Evolutionary conservation across 2,797 vertebrate genomes (phyloP), one percentile per base, ranked within the genome.

Genomic region (Epinephelus malabaricus): DNA sequence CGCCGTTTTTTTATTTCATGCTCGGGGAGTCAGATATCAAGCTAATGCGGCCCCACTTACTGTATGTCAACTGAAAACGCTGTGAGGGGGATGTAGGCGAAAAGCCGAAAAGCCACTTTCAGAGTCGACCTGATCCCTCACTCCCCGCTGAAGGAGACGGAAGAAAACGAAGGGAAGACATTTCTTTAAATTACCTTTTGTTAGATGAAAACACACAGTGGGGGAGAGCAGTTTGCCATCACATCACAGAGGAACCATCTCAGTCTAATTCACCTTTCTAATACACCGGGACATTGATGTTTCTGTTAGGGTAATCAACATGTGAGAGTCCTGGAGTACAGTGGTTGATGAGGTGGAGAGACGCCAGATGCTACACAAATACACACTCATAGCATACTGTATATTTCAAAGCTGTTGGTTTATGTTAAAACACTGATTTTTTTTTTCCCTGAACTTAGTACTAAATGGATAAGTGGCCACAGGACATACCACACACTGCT

Each of bases 1-100:
- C 65, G 15, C 49, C 65, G 2, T 77, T 84, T 89, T 60, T 84
- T 85, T 89, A 91, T 92, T 94, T 93, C 89, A 92, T 90, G 92
- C 92, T 88, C 66, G 14, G 69, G 54, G 79, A 76, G 83, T 71
- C 86, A 49, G 82, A 84, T 85, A 70, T 72, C 70, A 49, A 53
- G 40, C 69, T 84, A 88, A 90, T 88, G 83, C 78, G 80, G 70
- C 77, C 80, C 65, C 83, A 86, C 89, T 93, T 90, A 90, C 78
- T 76, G n/a, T 86, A 85, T 88, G 89, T 88, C 73, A 78, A 79
- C 77, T 86, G 79, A 85, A 89, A 73, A 78, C n/a, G 40, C 76
- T 85, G 53, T n/a, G 82, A 79, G 75, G 58, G 70, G 54, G 49
- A 75, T 65, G 66, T 65, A 71, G 79, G 84, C 61, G 34, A 21